Conservation (phyloP, 2,888 invertebrate species). For the Acronicta alni region DNA sequence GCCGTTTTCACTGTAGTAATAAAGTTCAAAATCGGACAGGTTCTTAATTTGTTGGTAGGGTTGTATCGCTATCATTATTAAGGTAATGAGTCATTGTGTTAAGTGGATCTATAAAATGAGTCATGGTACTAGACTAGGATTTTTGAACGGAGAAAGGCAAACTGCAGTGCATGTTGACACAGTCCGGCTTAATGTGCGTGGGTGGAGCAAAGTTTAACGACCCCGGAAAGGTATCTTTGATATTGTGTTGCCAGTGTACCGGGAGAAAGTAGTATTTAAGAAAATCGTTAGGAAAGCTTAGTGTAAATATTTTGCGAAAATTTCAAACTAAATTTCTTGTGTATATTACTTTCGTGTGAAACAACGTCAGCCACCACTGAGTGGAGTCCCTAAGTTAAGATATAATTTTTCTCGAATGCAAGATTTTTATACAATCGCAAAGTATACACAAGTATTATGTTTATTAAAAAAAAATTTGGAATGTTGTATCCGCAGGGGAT, state of each 20-base stretch:
- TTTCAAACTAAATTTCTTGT: not conserved
- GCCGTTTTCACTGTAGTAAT: slow-evolving; percentile 46
- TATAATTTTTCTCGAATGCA: too few relatives aligned
- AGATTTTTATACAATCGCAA: too few relatives aligned
- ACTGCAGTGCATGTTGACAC: slow-evolving; percentile 74
- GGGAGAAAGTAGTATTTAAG: slow-evolving; percentile 36
- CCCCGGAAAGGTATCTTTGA: slow-evolving; percentile 75
- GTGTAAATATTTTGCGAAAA: slow-evolving; percentile 28
- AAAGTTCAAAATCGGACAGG: slow-evolving; percentile 57
- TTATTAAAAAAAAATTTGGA: too few relatives aligned
- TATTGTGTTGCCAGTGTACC: slow-evolving; percentile 54
- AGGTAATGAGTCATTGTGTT: slow-evolving; percentile 81
- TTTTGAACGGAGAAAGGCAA: slow-evolving; percentile 58
- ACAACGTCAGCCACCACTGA: too few relatives aligned
- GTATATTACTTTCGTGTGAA: slow-evolving; percentile 27
- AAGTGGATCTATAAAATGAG: slow-evolving; percentile 79
- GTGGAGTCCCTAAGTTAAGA: too few relatives aligned
- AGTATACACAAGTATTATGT: too few relatives aligned
- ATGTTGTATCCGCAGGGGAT: too few relatives aligned
- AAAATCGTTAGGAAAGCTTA: slow-evolving; percentile 25
- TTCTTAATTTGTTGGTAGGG: slow-evolving; percentile 34
- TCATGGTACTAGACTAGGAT: slow-evolving; percentile 65
- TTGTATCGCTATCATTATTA: slow-evolving; percentile 76
- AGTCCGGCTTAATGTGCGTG: slow-evolving; percentile 69
- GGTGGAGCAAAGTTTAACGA: slow-evolving; percentile 74